phyloP scores from a whole-genome alignment of 2,113 vertebrate species.

The Lipophrys pholis region DNA sequence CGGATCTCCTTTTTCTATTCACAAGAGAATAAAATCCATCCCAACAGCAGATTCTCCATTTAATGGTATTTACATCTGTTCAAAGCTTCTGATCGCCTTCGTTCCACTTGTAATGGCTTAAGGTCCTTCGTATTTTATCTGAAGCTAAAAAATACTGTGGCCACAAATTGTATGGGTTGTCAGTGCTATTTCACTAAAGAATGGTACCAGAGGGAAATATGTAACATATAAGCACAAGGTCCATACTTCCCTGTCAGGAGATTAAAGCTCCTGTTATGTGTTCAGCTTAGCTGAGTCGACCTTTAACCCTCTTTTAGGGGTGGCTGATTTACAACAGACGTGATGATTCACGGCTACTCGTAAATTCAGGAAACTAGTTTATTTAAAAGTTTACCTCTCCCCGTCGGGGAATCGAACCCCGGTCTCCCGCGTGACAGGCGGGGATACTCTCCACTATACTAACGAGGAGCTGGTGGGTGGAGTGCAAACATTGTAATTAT shows the following conservation, averaged over 20 bases:
- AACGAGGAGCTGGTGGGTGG: constrained; percentile 49
- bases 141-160: not conserved
- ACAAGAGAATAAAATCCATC: too few species aligned
- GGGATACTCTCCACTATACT: constrained; percentile 60
- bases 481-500: too few species aligned
- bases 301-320: not conserved
- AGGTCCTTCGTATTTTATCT: not conserved
- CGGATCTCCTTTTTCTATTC: too few species aligned
- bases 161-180: too few species aligned
- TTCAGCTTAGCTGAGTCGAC: not conserved
- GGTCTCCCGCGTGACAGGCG: constrained; percentile 46
- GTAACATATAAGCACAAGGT: too few species aligned
- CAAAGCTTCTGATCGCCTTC: not conserved
- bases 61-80: not conserved
- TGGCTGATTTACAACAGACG: not conserved
- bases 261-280: accelerated
- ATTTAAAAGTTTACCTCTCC: constrained; percentile 10
- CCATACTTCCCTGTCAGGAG: too few species aligned
- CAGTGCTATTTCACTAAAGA: too few species aligned
- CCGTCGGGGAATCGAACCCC: constrained; percentile 63
- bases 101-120: not conserved
- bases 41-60: not conserved
- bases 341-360: not conserved
- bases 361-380: not conserved
- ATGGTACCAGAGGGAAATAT: too few species aligned